Base-by-base conservation (phyloP, 30 jellyfish, hydroid and myxozoan genomes). In the Mastigias papua region DNA sequence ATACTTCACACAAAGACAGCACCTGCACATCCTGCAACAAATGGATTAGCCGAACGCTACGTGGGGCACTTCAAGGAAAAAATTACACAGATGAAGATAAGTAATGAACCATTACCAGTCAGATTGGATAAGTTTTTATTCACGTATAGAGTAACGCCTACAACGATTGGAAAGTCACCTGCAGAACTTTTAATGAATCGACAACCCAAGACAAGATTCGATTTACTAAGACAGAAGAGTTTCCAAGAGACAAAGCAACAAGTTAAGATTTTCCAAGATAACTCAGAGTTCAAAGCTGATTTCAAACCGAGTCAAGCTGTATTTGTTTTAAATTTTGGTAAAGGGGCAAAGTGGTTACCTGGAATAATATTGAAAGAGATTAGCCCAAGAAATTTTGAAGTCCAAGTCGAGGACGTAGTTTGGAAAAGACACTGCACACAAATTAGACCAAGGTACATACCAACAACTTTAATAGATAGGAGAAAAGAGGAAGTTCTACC, bases 21-120 rank as follows among this genome's bases (percentile, higher is more conserved):
- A 20, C 95, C 95, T 22, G 51, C 35, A 20, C 95, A 86, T 78
- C 95, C 95, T 9, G 69, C 95, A 76, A 78, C 95, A 25, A 86
- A 86, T 86, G 95, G 95, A 22, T 0, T n/a, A 20, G 96, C 90
- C 16, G 95, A 86, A 78, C 63, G 96, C 16, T 22, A 26, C 9
- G 94, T 86, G 23, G 88, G 65, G 26, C 31, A 84, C 16, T 78
- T 81, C 73, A 65, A 81, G 73, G 33, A 6, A 60, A 60, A 60
- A 60, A 60, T 20, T 60, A 46, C 50, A 67, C 83, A 77, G 50
- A 42, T 73, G 86, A 73, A 73, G 29, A 69, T 27, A 23, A 31
- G 86, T 42, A 27, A 33, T 42, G 72, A 33, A 31, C 77, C 86
- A 73, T 33, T 73, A 31, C 87, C 22, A 29, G 49, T 23, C 83